Conservation (phyloP, 2,888 invertebrate genomes). For the Cheilosia impressa region DNA sequence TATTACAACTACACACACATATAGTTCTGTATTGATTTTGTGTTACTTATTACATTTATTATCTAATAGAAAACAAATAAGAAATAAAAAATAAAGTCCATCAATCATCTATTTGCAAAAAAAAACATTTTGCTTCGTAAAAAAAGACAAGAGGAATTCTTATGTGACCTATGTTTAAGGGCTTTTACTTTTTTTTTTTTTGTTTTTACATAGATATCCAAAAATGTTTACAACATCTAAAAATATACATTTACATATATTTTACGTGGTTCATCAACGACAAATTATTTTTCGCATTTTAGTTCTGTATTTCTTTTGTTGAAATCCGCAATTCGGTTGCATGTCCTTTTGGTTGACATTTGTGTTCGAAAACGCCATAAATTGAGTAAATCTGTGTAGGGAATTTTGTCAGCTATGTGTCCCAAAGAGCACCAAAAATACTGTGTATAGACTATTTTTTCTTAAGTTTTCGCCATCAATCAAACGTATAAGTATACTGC, state of each 20-base stretch:
- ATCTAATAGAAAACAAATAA: constrained; percentile 70
- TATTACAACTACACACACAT: constrained; percentile 46
- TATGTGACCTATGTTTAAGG: constrained; percentile 22
- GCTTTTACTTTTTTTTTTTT: not conserved
- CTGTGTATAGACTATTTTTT: too few relatives aligned
- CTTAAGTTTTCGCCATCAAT: too few relatives aligned
- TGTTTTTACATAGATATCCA: constrained; percentile 22
- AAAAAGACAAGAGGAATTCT: constrained; percentile 35
- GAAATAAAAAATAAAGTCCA: constrained; percentile 39
- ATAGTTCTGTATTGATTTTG: constrained; percentile 33
- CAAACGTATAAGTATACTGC: too few relatives aligned
- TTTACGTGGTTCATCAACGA: constrained; percentile 33
- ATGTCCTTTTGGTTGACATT: not conserved
- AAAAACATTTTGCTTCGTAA: constrained; percentile 28
- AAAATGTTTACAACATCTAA: constrained; percentile 64
- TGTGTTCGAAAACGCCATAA: not conserved
- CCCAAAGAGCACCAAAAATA: too few relatives aligned
- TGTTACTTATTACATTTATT: constrained; percentile 57
- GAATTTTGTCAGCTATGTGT: not conserved
- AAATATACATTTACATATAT: constrained; percentile 51
- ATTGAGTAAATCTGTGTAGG: not conserved
- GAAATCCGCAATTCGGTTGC: constrained; percentile 17
- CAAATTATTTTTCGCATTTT: constrained; percentile 6
- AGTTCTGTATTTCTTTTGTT: constrained; percentile 10
- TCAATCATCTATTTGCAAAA: constrained; percentile 29